These are phyloP conservation scores for Nematopogon swammerdamellus DNA, from an alignment of 2,888 invertebrate species.

Conservation along the genomic window DNA sequence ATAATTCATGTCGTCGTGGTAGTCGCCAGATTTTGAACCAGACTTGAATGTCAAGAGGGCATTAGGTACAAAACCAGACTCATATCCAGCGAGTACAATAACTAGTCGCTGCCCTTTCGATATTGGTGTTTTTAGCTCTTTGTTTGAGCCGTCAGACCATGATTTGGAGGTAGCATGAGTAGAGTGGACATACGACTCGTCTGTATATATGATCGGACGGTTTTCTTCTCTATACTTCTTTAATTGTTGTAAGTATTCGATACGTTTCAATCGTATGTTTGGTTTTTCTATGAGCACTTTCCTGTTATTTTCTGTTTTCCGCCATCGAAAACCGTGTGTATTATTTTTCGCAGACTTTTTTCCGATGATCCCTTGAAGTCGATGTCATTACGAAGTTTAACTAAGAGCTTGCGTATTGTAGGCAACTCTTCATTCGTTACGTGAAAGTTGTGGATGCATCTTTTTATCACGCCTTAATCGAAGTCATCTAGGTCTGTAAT, in stretches of 20 bases:
- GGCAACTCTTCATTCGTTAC: not conserved
- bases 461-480: not conserved
- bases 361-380: not conserved
- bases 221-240: not conserved
- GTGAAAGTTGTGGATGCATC: slow-evolving; percentile 2
- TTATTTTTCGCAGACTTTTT: not conserved
- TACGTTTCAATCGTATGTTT: slow-evolving; percentile 1
- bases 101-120: slow-evolving; percentile 5
- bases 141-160: slow-evolving; percentile 5
- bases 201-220: slow-evolving; percentile 5
- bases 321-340: slow-evolving; percentile 1
- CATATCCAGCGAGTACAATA: slow-evolving; percentile 7
- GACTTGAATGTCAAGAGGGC: slow-evolving; percentile 6
- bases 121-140: slow-evolving; percentile 1
- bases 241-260: not conserved
- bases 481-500: not conserved
- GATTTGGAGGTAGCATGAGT: slow-evolving; percentile 3
- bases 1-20: slow-evolving; percentile 8
- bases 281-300: slow-evolving; percentile 1
- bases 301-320: slow-evolving; percentile 1
- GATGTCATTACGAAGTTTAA: not conserved
- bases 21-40: slow-evolving; percentile 6
- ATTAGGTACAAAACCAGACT: slow-evolving; percentile 8
- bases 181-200: slow-evolving; percentile 12
- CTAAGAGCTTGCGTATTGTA: slow-evolving; percentile 1